Evolutionary conservation across 2,888 invertebrate species (phyloP).

Genomic region (Chydorus sphaericus): DNA sequence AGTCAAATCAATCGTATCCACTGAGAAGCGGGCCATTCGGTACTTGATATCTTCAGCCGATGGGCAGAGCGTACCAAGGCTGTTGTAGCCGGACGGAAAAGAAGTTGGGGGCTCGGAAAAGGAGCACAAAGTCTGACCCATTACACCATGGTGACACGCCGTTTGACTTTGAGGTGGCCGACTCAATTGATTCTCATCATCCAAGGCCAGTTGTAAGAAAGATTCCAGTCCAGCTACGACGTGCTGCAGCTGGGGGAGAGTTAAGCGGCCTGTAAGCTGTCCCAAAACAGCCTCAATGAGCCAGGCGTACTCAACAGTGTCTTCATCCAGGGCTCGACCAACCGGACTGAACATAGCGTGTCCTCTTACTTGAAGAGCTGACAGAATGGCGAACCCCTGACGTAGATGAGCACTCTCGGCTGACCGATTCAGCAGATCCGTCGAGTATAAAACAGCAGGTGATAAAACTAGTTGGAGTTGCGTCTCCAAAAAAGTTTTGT

Average conservation of each 20-base stretch:
- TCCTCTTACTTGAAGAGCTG: conserved; percentile 75
- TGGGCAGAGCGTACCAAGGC: conserved; percentile 46
- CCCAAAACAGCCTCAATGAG: conserved; percentile 86
- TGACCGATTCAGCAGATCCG: conserved; percentile 51
- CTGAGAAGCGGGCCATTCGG: conserved; percentile 71
- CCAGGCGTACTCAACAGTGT: conserved; percentile 96
- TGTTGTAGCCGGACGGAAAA: no score
- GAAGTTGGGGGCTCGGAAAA: conserved; percentile 36
- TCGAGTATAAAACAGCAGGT: conserved; percentile 67
- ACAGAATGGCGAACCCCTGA: conserved; percentile 71
- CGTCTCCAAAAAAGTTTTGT: conserved; percentile 81
- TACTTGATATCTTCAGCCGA: conserved; percentile 79
- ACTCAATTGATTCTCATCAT: conserved; percentile 76
- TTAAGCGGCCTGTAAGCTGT: conserved; percentile 78
- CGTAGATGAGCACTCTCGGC: conserved; percentile 55
- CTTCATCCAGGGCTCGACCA: conserved; percentile 75
- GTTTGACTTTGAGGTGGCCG: conserved; percentile 57
- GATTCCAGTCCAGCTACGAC: conserved; percentile 78
- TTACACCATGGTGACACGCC: conserved; percentile 63
- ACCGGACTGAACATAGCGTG: conserved; percentile 94
- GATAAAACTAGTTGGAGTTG: conserved; percentile 76
- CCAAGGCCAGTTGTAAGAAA: conserved; percentile 64
- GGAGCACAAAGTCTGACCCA: conserved; percentile 48
- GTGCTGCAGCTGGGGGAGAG: conserved; percentile 74
- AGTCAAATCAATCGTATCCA: conserved; percentile 81